phyloP scores from a whole-genome alignment of 2,797 vertebrate species.

The Pitangus sulphuratus region DNA sequence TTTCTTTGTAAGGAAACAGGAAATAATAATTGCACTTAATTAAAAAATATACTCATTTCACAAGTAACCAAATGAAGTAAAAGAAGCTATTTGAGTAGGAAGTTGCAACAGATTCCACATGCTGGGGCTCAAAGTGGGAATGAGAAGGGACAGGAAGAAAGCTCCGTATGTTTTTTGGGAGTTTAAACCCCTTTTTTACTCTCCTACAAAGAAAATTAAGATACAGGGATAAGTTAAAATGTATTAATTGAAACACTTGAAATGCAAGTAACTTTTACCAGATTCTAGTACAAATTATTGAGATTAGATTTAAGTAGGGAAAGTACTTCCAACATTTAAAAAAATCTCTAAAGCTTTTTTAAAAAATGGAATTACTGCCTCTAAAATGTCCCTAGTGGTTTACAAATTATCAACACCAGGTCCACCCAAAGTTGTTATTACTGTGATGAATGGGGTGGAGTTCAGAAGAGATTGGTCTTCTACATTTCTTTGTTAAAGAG shows the following conservation, averaged over 20 bases:
- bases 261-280: neutral
- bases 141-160: neutral
- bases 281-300: neutral
- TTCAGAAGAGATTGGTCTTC: neutral
- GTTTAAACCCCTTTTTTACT: neutral
- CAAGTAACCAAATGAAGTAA: neutral
- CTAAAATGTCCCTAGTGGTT: neutral
- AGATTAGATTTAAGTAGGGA: neutral
- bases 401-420: constrained; percentile 2
- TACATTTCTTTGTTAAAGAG: neutral
- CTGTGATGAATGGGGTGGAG: neutral
- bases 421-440: constrained; percentile 16
- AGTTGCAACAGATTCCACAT: neutral
- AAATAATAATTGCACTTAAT: neutral
- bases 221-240: neutral
- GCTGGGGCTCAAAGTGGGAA: neutral
- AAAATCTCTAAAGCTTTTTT: neutral
- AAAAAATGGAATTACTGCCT: neutral
- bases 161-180: fast-evolving
- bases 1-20: neutral
- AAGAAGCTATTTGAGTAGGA: neutral
- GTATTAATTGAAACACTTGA: neutral
- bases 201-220: neutral
- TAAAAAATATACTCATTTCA: neutral
- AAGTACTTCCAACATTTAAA: neutral